Percentiles rank a stretch among this genome's conserved stretches.
These are phyloP conservation scores for Vulpes vulpes DNA, from an alignment of 2,113 vertebrate species.

Conservation along the genomic window DNA sequence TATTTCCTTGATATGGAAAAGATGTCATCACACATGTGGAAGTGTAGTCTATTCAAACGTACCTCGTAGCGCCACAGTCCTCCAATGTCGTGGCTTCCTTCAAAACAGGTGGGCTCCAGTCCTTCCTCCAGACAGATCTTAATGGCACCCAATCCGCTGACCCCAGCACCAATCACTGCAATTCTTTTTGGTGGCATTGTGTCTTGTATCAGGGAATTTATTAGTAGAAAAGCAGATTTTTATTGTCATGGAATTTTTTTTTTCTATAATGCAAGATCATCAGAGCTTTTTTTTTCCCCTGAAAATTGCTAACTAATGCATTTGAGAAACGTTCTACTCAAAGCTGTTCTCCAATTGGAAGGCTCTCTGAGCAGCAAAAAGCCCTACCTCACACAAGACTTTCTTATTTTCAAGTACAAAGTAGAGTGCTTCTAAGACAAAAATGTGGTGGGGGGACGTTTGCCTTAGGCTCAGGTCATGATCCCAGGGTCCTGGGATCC, in stretches of 20 bases:
- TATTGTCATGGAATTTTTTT: background rate
- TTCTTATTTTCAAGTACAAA: background rate
- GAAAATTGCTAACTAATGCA: background rate
- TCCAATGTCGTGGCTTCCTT: slow-evolving; percentile 56
- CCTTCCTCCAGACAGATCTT: slow-evolving; percentile 44
- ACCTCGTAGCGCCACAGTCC: slow-evolving; percentile 50
- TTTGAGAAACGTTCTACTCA: background rate
- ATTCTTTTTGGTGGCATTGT: background rate
- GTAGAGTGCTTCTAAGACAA: background rate
- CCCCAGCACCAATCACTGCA: background rate
- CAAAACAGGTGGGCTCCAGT: slow-evolving; percentile 59
- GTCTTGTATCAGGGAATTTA: background rate
- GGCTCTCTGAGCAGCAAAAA: background rate
- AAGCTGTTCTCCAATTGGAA: background rate
- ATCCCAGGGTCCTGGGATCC: too few species aligned
- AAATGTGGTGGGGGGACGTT: too few species aligned
- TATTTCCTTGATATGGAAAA: background rate
- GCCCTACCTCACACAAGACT: background rate
- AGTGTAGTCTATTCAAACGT: background rate
- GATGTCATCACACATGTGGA: background rate
- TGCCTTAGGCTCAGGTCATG: too few species aligned
- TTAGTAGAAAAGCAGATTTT: background rate
- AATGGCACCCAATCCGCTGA: background rate
- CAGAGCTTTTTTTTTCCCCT: background rate
- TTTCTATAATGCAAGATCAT: background rate